Conservation (phyloP, 2,113 vertebrate species). For the Amphiprion percula region DNA sequence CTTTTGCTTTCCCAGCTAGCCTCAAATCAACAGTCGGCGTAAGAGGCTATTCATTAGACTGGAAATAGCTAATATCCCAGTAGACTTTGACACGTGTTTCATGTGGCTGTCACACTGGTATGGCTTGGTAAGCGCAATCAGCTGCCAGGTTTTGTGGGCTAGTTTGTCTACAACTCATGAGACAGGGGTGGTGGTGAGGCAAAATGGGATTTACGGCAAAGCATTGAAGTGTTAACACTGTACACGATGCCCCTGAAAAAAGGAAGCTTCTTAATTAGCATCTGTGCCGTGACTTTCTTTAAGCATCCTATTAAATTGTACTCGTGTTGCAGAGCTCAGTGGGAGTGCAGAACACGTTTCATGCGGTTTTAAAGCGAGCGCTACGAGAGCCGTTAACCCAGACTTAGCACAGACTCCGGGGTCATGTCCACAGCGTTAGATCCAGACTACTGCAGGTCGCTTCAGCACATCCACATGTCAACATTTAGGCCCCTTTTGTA, state of each 20-base stretch:
- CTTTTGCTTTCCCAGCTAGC: slow-evolving; percentile 25
- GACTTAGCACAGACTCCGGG: slow-evolving; percentile 19
- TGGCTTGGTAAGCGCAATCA: slow-evolving; percentile 51
- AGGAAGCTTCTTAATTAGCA: slow-evolving; percentile 70
- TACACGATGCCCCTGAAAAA: slow-evolving; percentile 34
- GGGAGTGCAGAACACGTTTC: slow-evolving; percentile 27
- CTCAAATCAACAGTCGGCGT: slow-evolving; percentile 59
- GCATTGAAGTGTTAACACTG: neutral
- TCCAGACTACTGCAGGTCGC: slow-evolving; percentile 5
- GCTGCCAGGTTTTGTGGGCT: slow-evolving; percentile 44
- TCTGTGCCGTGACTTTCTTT: slow-evolving; percentile 66
- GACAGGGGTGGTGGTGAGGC: slow-evolving; percentile 14
- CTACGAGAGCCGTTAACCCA: slow-evolving; percentile 28
- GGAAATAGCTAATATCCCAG: slow-evolving; percentile 54
- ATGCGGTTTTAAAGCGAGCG: slow-evolving; percentile 57
- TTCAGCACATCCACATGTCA: neutral
- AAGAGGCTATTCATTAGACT: slow-evolving; percentile 63
- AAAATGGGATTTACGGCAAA: neutral
- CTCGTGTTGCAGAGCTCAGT: slow-evolving; percentile 60
- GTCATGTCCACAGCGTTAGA: slow-evolving; percentile 28
- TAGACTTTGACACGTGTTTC: slow-evolving; percentile 53
- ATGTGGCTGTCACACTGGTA: slow-evolving; percentile 59
- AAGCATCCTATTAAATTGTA: slow-evolving; percentile 68
- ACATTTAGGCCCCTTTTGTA: neutral
- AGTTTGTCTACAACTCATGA: slow-evolving; percentile 45